Evolutionary conservation across 2,888 invertebrate genomes (phyloP), one percentile per base, ranked within the genome.

Genomic region (Pegoplata infirma): DNA sequence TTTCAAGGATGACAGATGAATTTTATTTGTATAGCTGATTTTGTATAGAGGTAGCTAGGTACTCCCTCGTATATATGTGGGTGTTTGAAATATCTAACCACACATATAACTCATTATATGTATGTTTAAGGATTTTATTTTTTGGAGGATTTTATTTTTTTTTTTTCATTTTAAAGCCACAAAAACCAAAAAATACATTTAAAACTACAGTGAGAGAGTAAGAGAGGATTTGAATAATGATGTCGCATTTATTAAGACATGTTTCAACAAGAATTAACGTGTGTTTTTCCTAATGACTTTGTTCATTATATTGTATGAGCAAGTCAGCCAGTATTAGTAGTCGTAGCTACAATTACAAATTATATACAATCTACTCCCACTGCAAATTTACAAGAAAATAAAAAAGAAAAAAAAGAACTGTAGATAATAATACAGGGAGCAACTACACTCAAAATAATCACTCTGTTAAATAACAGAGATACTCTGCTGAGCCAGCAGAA

Each of bases 191-290:
- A n/a, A 55, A 55, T 47, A 16, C 23, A 64, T 49, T 55, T 17
- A 32, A n/a, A n/a, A n/a, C n/a, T 51, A 32, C 21, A 61, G n/a
- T n/a, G n/a, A n/a, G n/a, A n/a, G n/a, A n/a, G n/a, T n/a, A n/a
- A n/a, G n/a, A n/a, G n/a, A n/a, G 69, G 17, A 64, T 64, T 40
- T 78, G 64, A 78, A 74, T 74, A 78, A 78, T 78, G 78, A 78
- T 74, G 73, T 74, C 46, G 36, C 68, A 78, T 78, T 73, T 78
- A 74, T 64, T 59, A 78, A 63, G 53, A 74, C 73, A 78, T 78
- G 78, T 59, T 74, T 64, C 56, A 78, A 74, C 68, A 73, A 49
- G 51, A 63, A 73, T 73, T 77, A 78, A 78, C 63, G 73, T 77
- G 72, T 63, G 63, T 63, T 67, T 68, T 63, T 47, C 14, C 55